Base-by-base conservation (phyloP, 92 coral and sea anemone genomes). In the Diadumene lineata region DNA sequence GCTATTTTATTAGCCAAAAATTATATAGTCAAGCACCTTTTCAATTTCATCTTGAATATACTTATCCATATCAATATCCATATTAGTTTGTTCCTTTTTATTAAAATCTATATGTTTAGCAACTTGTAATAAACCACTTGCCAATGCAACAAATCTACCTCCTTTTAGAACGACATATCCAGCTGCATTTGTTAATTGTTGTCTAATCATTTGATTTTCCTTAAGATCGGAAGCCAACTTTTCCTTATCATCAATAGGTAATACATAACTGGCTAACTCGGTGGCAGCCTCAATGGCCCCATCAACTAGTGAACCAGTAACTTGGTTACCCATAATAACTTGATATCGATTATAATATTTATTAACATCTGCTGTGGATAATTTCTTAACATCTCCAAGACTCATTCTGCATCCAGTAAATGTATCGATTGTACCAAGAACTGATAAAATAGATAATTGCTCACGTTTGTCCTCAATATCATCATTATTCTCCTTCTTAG, bases 371-470 rank as follows among this genome's bases (percentile, higher is more conserved):
- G 53, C 60, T 22, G 67, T 11, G 24, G 75, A 32, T 11, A 78
- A 64, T 34, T 60, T 78, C 34, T 78, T 46, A 26, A 76, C 31
- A 48, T 76, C 74, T 13, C 81, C 81, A 1, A 76, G 19, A 43
- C 21, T 64, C 61, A 64, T 76, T 15, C 65, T 58, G 18, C 64
- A 43, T 34, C 81, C 74, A 31, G 50, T 43, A 48, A 11, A 77
- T 21, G 64, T 74, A 31, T 78, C 34, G 33, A 62, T 19, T 6
- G 68, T 62, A 2, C 68, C 68, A 11, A 62, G 43, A 27, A 62
- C 68, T 2, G 27, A 2, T 7, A 62, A 21, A 26, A 62, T 62
- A 16, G 30, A 62, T n/a, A 72, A 34, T 6, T 58, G 60, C 34
- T 72, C 77, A 13, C 77, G 0, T 25, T 72, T 72, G 0, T 11